These are phyloP conservation scores for Glandiceps talaboti DNA, from an alignment of 53 echinoderm and acorn worm genomes.

Conservation along the genomic window DNA sequence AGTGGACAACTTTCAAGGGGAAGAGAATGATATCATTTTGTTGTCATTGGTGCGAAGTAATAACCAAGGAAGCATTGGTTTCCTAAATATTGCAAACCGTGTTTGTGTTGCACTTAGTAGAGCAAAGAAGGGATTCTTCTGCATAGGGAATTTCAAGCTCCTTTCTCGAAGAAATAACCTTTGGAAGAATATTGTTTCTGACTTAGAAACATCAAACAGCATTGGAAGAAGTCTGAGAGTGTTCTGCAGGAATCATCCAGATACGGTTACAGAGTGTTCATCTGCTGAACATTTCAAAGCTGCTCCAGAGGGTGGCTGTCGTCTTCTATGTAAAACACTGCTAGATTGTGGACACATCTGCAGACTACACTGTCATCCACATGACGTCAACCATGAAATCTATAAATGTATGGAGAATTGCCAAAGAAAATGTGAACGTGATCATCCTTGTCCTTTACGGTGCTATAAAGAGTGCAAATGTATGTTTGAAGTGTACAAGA, in stretches of 20 bases:
- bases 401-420: slow-evolving; percentile 32
- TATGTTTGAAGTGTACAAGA: slow-evolving; percentile 2
- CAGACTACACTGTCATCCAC: slow-evolving; percentile 34
- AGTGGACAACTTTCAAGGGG: slow-evolving; percentile 38
- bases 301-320: slow-evolving; percentile 50
- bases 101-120: slow-evolving; percentile 26
- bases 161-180: slow-evolving; percentile 18
- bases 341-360: slow-evolving; percentile 53
- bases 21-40: slow-evolving; percentile 43
- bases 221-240: not conserved
- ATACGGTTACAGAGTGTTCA: slow-evolving; percentile 13
- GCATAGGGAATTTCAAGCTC: slow-evolving; percentile 33
- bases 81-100: slow-evolving; percentile 23
- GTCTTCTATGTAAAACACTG: slow-evolving; percentile 22
- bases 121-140: slow-evolving; percentile 40
- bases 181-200: slow-evolving; percentile 13
- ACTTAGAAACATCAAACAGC: not conserved
- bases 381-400: slow-evolving; percentile 21
- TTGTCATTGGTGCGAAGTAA: slow-evolving; percentile 38
- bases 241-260: slow-evolving; percentile 20
- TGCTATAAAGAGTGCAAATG: slow-evolving; percentile 27
- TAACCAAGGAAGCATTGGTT: slow-evolving; percentile 26
- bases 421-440: not conserved
- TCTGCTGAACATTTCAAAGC: slow-evolving; percentile 35
- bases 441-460: slow-evolving; percentile 1